Evolutionary conservation across 2,797 vertebrate genomes (phyloP).

Genomic region (Xiphorhynchus erythropygius): DNA sequence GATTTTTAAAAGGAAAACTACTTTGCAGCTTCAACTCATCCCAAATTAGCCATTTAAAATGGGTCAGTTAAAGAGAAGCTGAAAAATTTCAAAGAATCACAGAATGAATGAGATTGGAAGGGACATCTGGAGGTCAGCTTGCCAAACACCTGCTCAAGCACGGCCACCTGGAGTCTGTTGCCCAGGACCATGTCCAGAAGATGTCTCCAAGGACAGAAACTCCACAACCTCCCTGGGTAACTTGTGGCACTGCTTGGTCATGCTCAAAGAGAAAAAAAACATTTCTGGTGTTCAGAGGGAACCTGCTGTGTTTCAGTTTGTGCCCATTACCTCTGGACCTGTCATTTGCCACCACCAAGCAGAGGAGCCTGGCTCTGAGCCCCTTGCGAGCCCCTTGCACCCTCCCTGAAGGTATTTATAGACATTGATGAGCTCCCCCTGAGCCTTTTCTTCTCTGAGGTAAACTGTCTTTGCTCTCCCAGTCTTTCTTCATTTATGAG

Average conservation of each 20-base stretch:
- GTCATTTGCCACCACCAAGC: rapidly evolving
- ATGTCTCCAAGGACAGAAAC: not conserved
- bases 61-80: not conserved
- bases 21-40: not conserved
- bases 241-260: not conserved
- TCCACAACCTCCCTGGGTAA: not conserved
- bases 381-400: not conserved
- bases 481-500: not conserved
- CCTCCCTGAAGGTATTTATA: not conserved
- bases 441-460: not conserved
- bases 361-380: not conserved
- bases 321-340: not conserved
- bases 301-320: not conserved
- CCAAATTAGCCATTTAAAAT: not conserved
- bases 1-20: not conserved
- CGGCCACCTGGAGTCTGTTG: not conserved
- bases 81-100: not conserved
- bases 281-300: not conserved
- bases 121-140: not conserved
- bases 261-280: not conserved
- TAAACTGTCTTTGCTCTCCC: not conserved
- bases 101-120: not conserved
- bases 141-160: not conserved
- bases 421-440: too few species aligned
- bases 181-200: not conserved